Percentiles rank a stretch among this genome's conserved stretches.
Conservation (phyloP, 2,797 vertebrate species). For the Enteromius unitaeniatus region DNA sequence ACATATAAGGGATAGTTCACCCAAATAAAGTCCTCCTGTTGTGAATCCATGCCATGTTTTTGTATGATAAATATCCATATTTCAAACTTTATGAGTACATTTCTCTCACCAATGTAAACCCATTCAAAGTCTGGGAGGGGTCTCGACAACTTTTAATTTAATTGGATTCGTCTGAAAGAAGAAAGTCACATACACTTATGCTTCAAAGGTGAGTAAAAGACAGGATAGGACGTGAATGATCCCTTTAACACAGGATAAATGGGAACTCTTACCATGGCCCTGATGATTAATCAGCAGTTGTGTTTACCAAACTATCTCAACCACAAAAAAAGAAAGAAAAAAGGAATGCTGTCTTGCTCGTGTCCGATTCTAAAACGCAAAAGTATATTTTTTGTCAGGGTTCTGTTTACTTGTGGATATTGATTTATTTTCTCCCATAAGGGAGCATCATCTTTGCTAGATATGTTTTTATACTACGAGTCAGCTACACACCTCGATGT, state of each 20-base stretch:
- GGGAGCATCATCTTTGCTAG: slow-evolving; percentile 80
- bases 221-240: no score
- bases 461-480: slow-evolving; percentile 84
- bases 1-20: no score
- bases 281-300: neutral
- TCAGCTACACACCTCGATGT: slow-evolving; percentile 80
- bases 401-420: neutral
- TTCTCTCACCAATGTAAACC: no score
- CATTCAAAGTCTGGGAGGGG: no score
- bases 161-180: no score
- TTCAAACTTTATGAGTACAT: no score
- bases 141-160: no score
- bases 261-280: neutral
- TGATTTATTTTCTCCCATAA: slow-evolving; percentile 61
- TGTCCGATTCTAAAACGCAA: neutral
- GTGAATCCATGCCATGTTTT: no score
- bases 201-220: no score
- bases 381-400: fast-evolving
- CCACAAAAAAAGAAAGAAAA: neutral
- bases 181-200: no score
- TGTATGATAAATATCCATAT: no score
- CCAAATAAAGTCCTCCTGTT: no score
- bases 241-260: neutral
- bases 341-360: neutral
- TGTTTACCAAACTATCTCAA: neutral